Evolutionary conservation across 2,888 invertebrate species (phyloP), one percentile per base, ranked within the genome.

Genomic region (Atherix ibis): DNA sequence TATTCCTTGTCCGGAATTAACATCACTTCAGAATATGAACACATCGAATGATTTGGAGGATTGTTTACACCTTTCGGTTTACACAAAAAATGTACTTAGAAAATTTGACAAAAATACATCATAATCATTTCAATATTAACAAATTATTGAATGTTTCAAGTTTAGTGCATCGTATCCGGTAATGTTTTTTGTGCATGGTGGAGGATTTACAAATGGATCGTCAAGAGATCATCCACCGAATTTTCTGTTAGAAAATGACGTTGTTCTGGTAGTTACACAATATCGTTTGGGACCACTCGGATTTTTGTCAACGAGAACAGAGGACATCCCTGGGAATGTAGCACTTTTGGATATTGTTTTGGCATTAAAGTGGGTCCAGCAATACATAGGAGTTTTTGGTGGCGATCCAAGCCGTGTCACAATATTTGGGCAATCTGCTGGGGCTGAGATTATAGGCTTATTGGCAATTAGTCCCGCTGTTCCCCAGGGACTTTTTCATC

Each of bases 401-500:
- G 70, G 70, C 3, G 61, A 69, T 49, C 56, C 64, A 8, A 39
- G 46, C 1, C 46, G 49, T 26, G 62, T 70, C 2, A 69, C 69
- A 2, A 52, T 69, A 25, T 61, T 66, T 38, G 67, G 69, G 2
- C 67, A 70, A 45, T 68, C 68, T 40, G 65, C 68, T 2, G 70
- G 70, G 5, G 61, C 59, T 1, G 58, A 52, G 4, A 58, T 68
- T 2, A 59, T 64, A 0, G 62, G 63, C 5, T 49, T 62, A 2
- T 47, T 68, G 34, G 36, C 63, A 25, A 39, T 62, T 10, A 66
- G 64, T 46, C 65, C 66, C 9, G 44, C 51, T 18, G 56, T 58
- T 8, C 36, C 41, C 1, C 22, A 32, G 5, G 40, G 39, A 15
- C 47, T 66, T 31, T 68, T 71, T 43, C 58, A 62, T 31, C 53